Conservation (phyloP, 2,113 vertebrate genomes). For the Phalacrocorax brasilianus region DNA sequence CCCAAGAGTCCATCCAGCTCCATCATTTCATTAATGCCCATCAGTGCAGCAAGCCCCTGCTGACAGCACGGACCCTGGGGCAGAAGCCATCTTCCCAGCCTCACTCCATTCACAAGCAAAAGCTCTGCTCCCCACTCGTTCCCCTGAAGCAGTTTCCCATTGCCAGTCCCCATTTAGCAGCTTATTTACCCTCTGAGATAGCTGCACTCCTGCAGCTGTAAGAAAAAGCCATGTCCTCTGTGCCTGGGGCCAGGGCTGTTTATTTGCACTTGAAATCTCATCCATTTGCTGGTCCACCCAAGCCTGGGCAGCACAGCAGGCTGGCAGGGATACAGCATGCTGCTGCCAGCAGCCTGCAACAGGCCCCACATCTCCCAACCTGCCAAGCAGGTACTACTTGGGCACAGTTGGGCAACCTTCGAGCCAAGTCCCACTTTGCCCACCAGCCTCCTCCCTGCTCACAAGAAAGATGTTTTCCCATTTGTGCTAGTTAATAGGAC, state of each 20-base stretch:
- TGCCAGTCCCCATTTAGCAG: not conserved
- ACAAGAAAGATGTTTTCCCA: not conserved
- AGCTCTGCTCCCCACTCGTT: not conserved
- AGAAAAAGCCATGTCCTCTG: not conserved
- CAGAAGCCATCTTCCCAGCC: not conserved
- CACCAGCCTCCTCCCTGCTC: not conserved
- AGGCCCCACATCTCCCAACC: not conserved
- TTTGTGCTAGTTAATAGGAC: not conserved
- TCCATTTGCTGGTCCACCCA: not conserved
- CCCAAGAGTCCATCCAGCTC: not conserved
- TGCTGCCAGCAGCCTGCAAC: not conserved
- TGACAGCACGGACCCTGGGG: not conserved
- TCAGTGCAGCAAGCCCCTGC: not conserved
- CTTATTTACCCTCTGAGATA: not conserved
- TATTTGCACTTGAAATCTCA: not conserved
- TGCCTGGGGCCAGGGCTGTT: not conserved
- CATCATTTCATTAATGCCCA: not conserved
- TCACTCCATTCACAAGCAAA: not conserved
- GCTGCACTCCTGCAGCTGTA: not conserved
- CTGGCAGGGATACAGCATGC: not conserved
- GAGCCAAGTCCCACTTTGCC: not conserved
- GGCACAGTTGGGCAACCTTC: rapidly evolving
- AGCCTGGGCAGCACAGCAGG: rapidly evolving
- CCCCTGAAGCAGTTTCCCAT: not conserved
- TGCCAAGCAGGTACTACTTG: not conserved